A percentile compares a stretch with the other conserved stretches of the same genome.
Conservation (phyloP, 1,140 invertebrate species). For the Bombus balteatus region DNA sequence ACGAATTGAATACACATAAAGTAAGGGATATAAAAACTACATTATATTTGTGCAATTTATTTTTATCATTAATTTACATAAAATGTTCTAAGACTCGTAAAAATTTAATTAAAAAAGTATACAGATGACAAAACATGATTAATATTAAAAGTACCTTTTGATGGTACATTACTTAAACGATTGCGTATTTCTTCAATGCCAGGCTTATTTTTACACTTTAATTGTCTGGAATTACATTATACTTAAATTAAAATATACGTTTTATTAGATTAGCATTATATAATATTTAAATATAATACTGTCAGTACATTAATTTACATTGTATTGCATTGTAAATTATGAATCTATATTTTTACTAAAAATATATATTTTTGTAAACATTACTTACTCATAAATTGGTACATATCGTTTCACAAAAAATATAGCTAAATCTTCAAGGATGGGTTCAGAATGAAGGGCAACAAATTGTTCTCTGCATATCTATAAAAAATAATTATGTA, state of each 20-base stretch:
- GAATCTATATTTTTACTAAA: not conserved
- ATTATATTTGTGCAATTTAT: not conserved
- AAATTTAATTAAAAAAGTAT: conserved; percentile 91
- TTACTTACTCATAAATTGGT: conserved; percentile 63
- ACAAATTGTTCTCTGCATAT: conserved; percentile 98
- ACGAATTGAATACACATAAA: not conserved
- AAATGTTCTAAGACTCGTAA: conserved; percentile 53
- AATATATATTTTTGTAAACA: conserved; percentile 22
- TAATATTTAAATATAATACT: not conserved
- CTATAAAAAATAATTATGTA: conserved; percentile 80
- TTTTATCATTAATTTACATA: conserved; percentile 1
- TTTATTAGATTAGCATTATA: not conserved
- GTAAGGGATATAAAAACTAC: not conserved
- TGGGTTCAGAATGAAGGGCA: conserved; percentile 94
- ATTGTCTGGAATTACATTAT: conserved; percentile 13
- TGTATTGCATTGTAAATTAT: not conserved
- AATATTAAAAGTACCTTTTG: conserved; percentile 90
- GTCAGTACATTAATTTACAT: not conserved
- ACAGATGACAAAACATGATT: conserved; percentile 89
- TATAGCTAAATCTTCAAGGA: conserved; percentile 93
- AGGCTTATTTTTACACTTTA: conserved; percentile 70
- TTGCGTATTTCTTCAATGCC: conserved; percentile 85
- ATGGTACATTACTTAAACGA: conserved; percentile 85
- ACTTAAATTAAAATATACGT: conserved; percentile 6
- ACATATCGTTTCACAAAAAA: conserved; percentile 88